phyloP scores from a whole-genome alignment of 2,113 vertebrate genomes.

The Petrocephalus microphthalmus region DNA sequence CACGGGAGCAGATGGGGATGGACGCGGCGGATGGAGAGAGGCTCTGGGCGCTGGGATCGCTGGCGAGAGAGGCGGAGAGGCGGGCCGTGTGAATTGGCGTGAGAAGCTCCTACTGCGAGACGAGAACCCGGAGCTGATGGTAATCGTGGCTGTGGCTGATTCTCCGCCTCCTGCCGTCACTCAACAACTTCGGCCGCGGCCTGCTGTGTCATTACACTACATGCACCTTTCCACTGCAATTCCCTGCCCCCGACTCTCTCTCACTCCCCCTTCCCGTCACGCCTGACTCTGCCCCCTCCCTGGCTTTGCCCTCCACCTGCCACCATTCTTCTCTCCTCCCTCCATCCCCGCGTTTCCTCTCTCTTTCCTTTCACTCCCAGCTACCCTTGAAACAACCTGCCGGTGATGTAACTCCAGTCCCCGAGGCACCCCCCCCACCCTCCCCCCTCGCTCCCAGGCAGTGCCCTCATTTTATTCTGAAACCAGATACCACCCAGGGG shows the following conservation, averaged over 20 bases:
- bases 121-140: neutral
- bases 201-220: neutral
- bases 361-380: slow-evolving; percentile 13
- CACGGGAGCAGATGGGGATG: neutral
- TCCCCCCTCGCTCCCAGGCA: neutral
- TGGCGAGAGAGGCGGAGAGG: slow-evolving; percentile 2
- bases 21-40: neutral
- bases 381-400: slow-evolving; percentile 53
- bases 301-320: neutral
- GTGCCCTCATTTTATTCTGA: slow-evolving; percentile 7
- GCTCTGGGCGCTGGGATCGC: neutral
- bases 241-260: neutral
- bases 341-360: neutral
- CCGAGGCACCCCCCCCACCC: neutral
- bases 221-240: neutral
- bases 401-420: slow-evolving; percentile 56
- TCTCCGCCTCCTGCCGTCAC: neutral
- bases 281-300: neutral
- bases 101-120: neutral
- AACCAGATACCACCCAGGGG: slow-evolving; percentile 7
- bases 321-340: neutral
- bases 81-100: neutral
- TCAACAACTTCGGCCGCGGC: neutral
- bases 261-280: neutral
- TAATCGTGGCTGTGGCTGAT: neutral